A percentile compares a stretch with the other conserved stretches of the same genome.
These are phyloP conservation scores for Rattus rattus DNA, from an alignment of 2,113 vertebrate genomes.

Conservation along the genomic window DNA sequence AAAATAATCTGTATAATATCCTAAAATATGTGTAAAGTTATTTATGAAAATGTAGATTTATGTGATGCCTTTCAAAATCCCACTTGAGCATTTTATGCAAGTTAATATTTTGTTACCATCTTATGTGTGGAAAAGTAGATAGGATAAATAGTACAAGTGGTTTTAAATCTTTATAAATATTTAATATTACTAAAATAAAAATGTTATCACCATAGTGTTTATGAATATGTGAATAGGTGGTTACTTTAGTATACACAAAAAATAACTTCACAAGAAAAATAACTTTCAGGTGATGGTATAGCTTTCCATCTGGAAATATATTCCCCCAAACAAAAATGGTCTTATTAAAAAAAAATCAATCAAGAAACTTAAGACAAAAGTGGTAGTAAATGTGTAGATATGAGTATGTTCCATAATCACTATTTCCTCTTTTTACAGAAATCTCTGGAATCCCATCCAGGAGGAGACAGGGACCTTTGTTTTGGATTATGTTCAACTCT, in stretches of 20 bases:
- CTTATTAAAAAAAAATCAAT: background rate
- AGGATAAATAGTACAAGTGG: background rate
- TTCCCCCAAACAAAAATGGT: background rate
- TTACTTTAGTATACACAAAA: too few species aligned
- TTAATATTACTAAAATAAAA: background rate
- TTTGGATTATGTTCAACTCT: background rate
- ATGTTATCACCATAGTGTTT: background rate
- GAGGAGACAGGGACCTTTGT: background rate
- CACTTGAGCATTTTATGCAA: background rate
- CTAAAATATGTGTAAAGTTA: background rate
- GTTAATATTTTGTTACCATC: background rate
- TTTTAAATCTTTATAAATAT: background rate
- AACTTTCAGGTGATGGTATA: accelerated
- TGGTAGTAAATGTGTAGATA: accelerated
- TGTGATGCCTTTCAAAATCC: background rate
- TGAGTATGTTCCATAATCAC: accelerated
- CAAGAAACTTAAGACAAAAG: background rate
- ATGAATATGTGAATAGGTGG: background rate
- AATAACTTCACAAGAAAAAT: accelerated
- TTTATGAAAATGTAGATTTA: background rate
- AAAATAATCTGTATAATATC: background rate
- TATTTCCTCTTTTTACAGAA: background rate
- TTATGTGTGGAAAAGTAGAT: background rate
- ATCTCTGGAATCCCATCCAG: background rate
- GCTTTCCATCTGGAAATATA: accelerated